Percentiles rank a stretch among this genome's conserved stretches.
Evolutionary conservation across 1,140 invertebrate genomes (phyloP).

Genomic region (Amyelois transitella): DNA sequence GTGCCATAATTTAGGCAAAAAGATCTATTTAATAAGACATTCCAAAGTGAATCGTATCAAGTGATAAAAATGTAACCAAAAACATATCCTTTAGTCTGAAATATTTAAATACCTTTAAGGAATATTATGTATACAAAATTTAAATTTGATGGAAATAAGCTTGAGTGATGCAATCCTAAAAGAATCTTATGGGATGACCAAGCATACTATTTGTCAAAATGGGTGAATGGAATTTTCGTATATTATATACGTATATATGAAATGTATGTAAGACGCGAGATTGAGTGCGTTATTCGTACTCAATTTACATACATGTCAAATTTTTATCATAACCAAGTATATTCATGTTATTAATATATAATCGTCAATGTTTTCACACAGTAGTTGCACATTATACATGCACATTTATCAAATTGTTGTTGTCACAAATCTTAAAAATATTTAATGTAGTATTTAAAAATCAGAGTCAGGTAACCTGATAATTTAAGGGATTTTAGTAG

Average conservation of each 20-base stretch:
- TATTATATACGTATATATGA: constrained; percentile 21
- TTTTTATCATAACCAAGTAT: constrained; percentile 20
- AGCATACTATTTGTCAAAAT: constrained; percentile 6
- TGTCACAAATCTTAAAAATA: constrained; percentile 1
- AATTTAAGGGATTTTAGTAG: constrained; percentile 28
- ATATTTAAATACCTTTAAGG: constrained; percentile 32
- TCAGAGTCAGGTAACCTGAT: constrained; percentile 60
- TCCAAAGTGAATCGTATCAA: constrained; percentile 16
- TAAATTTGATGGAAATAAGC: not conserved
- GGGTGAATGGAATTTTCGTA: not conserved
- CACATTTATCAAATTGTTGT: constrained; percentile 6
- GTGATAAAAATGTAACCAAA: constrained; percentile 64
- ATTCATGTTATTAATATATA: not conserved
- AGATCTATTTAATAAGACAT: no score
- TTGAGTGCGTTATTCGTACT: constrained; percentile 49
- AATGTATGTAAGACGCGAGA: constrained; percentile 58
- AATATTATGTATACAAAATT: constrained; percentile 33
- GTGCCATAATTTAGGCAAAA: no score
- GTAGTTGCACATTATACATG: constrained; percentile 1
- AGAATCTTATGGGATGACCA: constrained; percentile 4
- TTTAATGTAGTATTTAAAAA: constrained; percentile 5
- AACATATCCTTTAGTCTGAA: constrained; percentile 71
- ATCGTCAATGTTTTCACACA: not conserved
- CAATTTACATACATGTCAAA: constrained; percentile 50
- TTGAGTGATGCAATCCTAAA: not conserved